These are phyloP conservation scores for Blomia tropicalis DNA, from an alignment of 2,888 invertebrate species.

Conservation along the genomic window DNA sequence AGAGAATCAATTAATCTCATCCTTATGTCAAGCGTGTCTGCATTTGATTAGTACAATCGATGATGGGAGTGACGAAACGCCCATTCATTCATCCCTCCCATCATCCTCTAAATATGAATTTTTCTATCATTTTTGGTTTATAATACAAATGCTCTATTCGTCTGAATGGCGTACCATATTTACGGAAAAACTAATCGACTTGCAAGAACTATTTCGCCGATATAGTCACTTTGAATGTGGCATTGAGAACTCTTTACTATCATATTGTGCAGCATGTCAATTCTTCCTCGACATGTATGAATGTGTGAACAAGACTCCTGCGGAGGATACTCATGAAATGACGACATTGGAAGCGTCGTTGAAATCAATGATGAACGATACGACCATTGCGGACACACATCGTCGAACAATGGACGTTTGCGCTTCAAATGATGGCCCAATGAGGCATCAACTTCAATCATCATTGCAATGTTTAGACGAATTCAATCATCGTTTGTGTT, in stretches of 20 bases:
- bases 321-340: no score
- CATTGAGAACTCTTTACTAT: neutral
- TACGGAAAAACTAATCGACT: neutral
- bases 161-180: neutral
- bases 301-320: no score
- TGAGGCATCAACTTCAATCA: no score
- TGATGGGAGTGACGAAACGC: neutral
- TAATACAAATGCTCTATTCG: neutral
- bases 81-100: neutral
- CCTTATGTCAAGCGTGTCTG: constrained; percentile 1
- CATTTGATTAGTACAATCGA: neutral
- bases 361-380: no score
- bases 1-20: neutral
- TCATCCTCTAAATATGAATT: neutral
- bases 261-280: neutral
- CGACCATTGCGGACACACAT: no score
- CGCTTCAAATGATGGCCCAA: no score
- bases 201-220: neutral
- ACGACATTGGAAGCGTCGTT: no score
- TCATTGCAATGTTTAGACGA: no score
- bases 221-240: neutral
- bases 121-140: constrained; percentile 13
- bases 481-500: no score
- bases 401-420: no score
- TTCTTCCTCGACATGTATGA: no score